Conservation (phyloP, 2,888 invertebrate species). For the Lasioglossum vierecki region DNA sequence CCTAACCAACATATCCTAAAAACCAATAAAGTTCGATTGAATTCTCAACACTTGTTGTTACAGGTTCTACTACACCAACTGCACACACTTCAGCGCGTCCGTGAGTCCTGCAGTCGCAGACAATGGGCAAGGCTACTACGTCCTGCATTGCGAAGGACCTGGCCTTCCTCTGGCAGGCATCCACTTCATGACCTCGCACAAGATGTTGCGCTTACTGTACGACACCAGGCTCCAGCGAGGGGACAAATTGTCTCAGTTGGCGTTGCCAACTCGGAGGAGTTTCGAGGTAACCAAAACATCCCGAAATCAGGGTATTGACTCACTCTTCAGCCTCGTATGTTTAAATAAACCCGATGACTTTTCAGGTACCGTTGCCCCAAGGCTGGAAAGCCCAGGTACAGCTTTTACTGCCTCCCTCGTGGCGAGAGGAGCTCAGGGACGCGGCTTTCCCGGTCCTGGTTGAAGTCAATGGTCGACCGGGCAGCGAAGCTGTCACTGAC, state of each 20-base stretch:
- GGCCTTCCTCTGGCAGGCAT: slow-evolving; percentile 93
- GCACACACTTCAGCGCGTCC: slow-evolving; percentile 93
- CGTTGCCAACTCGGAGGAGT: slow-evolving; percentile 92
- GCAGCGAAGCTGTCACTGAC: slow-evolving; percentile 95
- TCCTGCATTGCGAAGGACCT: slow-evolving; percentile 96
- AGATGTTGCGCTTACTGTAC: slow-evolving; percentile 91
- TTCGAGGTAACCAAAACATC: slow-evolving; percentile 88
- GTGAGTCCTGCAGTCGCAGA: slow-evolving; percentile 85
- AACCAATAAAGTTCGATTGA: background rate
- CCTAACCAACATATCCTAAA: background rate
- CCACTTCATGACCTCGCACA: slow-evolving; percentile 91
- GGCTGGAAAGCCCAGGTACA: slow-evolving; percentile 95
- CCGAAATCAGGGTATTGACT: no score
- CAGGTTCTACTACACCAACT: slow-evolving; percentile 90
- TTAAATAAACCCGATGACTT: background rate
- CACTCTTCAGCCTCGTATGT: background rate
- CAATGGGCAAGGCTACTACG: slow-evolving; percentile 86
- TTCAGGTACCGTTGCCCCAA: slow-evolving; percentile 89
- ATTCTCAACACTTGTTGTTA: background rate
- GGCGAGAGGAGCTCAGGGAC: slow-evolving; percentile 93
- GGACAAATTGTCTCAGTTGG: slow-evolving; percentile 90
- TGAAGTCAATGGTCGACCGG: slow-evolving; percentile 97
- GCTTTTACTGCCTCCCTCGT: slow-evolving; percentile 93
- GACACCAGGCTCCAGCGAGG: slow-evolving; percentile 88
- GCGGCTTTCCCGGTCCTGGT: slow-evolving; percentile 95